These are phyloP conservation scores for Hemithea aestivaria DNA, from an alignment of 2,888 invertebrate species.

Conservation along the genomic window DNA sequence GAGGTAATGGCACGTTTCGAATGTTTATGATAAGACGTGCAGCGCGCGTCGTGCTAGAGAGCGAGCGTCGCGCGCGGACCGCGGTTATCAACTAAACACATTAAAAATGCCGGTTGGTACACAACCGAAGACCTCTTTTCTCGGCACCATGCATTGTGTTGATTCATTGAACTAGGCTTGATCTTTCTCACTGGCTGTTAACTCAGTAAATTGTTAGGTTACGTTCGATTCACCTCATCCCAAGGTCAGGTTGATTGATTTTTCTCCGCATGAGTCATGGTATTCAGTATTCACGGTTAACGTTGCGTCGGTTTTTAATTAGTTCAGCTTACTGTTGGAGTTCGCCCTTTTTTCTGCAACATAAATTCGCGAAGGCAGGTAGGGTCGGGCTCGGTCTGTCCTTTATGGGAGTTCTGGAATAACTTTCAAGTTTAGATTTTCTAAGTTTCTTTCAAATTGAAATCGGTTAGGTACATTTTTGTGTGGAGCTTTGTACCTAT, in stretches of 20 bases:
- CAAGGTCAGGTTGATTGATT: conserved; percentile 33
- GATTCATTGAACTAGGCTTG: conserved; percentile 2
- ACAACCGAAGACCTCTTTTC: conserved; percentile 43
- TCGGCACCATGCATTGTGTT: conserved; percentile 35
- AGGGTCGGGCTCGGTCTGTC: background rate
- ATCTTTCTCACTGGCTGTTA: background rate
- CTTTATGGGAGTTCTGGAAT: conserved; percentile 5
- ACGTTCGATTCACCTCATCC: conserved; percentile 29
- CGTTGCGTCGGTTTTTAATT: conserved; percentile 4
- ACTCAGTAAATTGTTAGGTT: conserved; percentile 3
- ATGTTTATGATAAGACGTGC: conserved; percentile 34
- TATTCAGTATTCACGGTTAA: conserved; percentile 1
- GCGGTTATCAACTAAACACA: conserved; percentile 72
- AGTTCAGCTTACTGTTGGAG: conserved; percentile 1
- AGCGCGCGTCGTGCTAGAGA: conserved; percentile 39
- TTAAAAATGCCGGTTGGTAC: conserved; percentile 58
- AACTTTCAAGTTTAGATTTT: conserved; percentile 1
- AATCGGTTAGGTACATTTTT: background rate
- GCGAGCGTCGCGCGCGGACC: conserved; percentile 59
- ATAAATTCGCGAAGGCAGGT: background rate
- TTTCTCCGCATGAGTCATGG: conserved; percentile 15
- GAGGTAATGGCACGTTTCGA: conserved; percentile 13
- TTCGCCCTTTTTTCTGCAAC: conserved; percentile 1
- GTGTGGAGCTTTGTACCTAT: too few relatives aligned
- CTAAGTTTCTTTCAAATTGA: conserved; percentile 4